A percentile compares a stretch with the other conserved stretches of the same genome.
phyloP scores from a whole-genome alignment of 2,888 invertebrate genomes.

The Galeopsomyia nigrocyanea region DNA sequence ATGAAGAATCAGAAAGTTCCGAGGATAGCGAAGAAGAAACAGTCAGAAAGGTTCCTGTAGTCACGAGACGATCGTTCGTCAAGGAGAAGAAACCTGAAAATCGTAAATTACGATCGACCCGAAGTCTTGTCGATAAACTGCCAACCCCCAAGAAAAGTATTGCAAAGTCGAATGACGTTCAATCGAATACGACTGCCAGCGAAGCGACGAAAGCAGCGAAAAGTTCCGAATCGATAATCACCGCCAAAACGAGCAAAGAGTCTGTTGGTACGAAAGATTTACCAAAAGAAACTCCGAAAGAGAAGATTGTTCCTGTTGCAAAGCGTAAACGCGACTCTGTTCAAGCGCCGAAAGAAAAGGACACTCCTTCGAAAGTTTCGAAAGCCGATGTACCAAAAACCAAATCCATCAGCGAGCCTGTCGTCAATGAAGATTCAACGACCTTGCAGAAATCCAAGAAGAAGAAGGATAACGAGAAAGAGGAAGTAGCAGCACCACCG shows the following conservation, averaged over 20 bases:
- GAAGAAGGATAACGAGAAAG: constrained; percentile 51
- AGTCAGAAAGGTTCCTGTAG: not conserved
- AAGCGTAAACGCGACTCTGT: constrained; percentile 47
- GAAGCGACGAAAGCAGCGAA: constrained; percentile 9
- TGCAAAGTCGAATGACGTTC: constrained; percentile 13
- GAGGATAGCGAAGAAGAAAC: constrained; percentile 56
- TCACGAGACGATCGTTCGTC: constrained; percentile 10
- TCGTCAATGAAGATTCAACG: constrained; percentile 73
- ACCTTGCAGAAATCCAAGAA: constrained; percentile 69
- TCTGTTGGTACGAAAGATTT: not conserved
- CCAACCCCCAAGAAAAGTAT: constrained; percentile 9
- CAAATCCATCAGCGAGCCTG: constrained; percentile 12
- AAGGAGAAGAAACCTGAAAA: constrained; percentile 48
- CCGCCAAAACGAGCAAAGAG: constrained; percentile 13
- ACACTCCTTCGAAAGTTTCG: not conserved
- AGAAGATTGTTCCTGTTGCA: not conserved
- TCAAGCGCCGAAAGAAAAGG: constrained; percentile 43
- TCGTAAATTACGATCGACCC: constrained; percentile 57
- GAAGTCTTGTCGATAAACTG: constrained; percentile 5
- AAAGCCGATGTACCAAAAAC: constrained; percentile 29
- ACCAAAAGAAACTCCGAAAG: constrained; percentile 17
- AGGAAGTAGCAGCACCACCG: constrained; percentile 26
- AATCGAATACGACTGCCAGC: not conserved
- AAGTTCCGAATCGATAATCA: constrained; percentile 10
- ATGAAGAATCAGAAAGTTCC: constrained; percentile 58